Evolutionary conservation across 2,113 vertebrate genomes (phyloP).

Genomic region (Dasyurus viverrinus): DNA sequence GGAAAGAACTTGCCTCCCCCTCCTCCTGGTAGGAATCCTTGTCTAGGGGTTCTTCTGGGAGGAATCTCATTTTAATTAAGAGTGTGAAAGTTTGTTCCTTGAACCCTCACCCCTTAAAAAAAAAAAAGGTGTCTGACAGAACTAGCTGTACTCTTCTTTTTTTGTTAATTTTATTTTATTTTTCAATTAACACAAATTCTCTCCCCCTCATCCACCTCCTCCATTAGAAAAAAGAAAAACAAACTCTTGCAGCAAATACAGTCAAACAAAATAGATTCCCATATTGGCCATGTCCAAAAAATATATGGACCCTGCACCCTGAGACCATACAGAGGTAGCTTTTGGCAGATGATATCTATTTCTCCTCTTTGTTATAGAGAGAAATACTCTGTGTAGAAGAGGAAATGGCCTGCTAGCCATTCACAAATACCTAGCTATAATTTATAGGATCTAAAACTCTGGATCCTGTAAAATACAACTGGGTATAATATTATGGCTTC

Average conservation of each 20-base stretch:
- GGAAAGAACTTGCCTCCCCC: neutral
- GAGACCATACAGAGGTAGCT: neutral
- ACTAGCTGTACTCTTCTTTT: neutral
- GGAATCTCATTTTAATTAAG: constrained; percentile 30
- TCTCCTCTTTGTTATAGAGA: accelerated
- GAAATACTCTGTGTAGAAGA: neutral
- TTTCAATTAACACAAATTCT: neutral
- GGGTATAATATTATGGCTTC: neutral
- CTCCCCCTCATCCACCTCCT: neutral
- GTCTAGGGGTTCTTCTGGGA: neutral
- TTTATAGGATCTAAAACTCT: neutral
- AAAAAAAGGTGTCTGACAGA: neutral
- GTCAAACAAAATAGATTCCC: neutral
- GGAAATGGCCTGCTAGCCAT: neutral
- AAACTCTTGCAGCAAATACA: neutral
- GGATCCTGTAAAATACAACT: neutral
- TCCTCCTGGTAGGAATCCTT: neutral
- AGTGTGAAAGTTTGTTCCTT: neutral
- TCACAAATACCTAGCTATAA: neutral
- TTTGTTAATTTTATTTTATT: neutral
- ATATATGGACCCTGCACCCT: neutral
- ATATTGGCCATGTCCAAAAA: neutral
- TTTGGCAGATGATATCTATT: neutral
- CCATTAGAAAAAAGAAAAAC: neutral
- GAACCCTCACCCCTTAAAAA: accelerated